These are phyloP conservation scores for Myathropa florea DNA, from an alignment of 2,888 invertebrate species.

Conservation along the genomic window DNA sequence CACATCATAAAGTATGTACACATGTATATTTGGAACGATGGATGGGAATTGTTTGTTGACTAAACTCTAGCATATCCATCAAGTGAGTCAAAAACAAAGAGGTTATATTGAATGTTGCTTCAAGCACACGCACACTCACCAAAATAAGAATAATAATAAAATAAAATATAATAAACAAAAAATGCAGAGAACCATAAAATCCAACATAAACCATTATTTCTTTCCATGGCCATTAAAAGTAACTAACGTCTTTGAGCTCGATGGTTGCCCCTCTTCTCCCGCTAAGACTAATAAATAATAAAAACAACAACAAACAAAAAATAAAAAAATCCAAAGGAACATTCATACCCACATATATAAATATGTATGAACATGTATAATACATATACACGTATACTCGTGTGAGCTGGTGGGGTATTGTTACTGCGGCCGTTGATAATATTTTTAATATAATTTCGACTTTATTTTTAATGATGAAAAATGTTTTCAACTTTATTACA, in stretches of 20 bases:
- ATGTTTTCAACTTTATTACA: slow-evolving; percentile 71
- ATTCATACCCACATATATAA: neutral
- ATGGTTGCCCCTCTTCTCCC: slow-evolving; percentile 47
- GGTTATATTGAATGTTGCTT: slow-evolving; percentile 30
- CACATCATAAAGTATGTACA: neutral
- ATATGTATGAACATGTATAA: neutral
- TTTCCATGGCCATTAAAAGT: slow-evolving; percentile 69
- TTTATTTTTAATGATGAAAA: slow-evolving; percentile 71
- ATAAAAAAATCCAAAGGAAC: neutral
- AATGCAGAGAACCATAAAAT: slow-evolving; percentile 63
- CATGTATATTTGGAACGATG: neutral
- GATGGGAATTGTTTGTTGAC: neutral
- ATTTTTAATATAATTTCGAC: slow-evolving; percentile 71
- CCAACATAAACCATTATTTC: slow-evolving; percentile 70
- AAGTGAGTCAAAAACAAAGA: slow-evolving; percentile 20
- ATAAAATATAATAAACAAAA: slow-evolving; percentile 64
- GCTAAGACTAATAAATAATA: slow-evolving; percentile 67
- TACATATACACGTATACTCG: neutral
- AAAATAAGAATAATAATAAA: slow-evolving; percentile 64
- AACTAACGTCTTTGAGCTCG: slow-evolving; percentile 68
- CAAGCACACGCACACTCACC: slow-evolving; percentile 16
- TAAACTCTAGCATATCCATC: slow-evolving; percentile 21
- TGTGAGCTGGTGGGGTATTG: slow-evolving; percentile 43
- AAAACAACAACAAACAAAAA: slow-evolving; percentile 40
- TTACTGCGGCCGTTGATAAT: slow-evolving; percentile 61